Percentiles rank a stretch among this genome's conserved stretches.
Evolutionary conservation across 2,113 vertebrate genomes (phyloP).

Genomic region (Thermophis baileyi): DNA sequence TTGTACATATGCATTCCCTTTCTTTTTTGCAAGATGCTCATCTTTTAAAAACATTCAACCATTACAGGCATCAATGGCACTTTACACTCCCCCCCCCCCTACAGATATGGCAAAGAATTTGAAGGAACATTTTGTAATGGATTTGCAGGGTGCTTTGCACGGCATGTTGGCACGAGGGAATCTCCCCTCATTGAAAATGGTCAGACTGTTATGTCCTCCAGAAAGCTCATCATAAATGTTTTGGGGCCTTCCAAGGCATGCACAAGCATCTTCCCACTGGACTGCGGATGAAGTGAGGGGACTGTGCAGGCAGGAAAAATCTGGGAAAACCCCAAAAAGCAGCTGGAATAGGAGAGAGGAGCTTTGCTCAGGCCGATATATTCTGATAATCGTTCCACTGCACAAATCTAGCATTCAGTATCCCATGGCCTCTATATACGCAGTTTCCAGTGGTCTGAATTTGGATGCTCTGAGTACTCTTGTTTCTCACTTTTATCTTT

Average conservation of each 20-base stretch:
- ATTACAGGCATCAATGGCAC: background rate
- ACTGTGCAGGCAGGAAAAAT: background rate
- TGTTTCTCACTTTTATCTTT: background rate
- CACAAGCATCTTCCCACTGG: background rate
- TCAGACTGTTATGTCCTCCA: background rate
- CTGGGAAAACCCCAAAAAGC: background rate
- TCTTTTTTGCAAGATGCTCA: background rate
- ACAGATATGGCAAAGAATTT: background rate
- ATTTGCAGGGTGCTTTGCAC: background rate
- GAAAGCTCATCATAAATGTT: background rate
- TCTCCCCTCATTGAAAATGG: background rate
- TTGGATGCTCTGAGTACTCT: background rate
- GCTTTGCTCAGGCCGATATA: background rate
- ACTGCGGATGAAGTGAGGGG: background rate
- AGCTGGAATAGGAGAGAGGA: background rate
- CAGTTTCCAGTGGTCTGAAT: background rate
- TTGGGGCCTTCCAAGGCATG: background rate
- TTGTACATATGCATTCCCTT: accelerated
- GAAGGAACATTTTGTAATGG: background rate
- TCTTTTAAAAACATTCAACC: background rate
- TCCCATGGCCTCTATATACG: background rate
- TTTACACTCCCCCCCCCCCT: background rate
- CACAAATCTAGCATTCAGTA: background rate
- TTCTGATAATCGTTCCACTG: background rate
- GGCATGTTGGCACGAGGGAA: background rate